Percentiles rank a stretch among this genome's conserved stretches.
These are phyloP conservation scores for Poliocrania exsul DNA, from an alignment of 2,797 vertebrate species.

Conservation along the genomic window DNA sequence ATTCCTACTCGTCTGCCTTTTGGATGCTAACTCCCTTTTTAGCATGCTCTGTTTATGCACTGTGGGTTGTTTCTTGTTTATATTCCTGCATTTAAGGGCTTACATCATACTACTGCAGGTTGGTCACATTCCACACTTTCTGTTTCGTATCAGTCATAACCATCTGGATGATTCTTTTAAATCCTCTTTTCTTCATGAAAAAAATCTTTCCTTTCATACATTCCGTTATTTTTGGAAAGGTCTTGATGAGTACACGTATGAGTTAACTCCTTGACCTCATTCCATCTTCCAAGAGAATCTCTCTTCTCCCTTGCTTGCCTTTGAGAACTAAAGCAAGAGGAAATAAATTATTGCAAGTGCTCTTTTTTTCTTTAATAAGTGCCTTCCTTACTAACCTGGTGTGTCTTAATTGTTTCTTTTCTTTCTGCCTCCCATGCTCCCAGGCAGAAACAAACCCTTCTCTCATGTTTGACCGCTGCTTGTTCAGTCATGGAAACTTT, in stretches of 20 bases:
- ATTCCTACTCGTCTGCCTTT: not conserved
- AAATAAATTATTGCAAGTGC: constrained; percentile 24
- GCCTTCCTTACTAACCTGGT: constrained; percentile 23
- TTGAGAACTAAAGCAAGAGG: constrained; percentile 19
- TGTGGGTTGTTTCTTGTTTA: not conserved
- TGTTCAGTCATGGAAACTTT: not conserved
- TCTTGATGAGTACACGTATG: not conserved
- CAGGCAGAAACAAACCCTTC: not conserved
- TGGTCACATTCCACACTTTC: not conserved
- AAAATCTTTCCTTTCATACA: not conserved
- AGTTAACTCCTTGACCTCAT: constrained; percentile 51
- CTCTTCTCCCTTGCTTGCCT: constrained; percentile 7
- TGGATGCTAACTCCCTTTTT: not conserved
- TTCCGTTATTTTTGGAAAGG: not conserved
- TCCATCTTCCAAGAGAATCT: constrained; percentile 17
- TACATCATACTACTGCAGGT: not conserved
- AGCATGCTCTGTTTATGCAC: not conserved
- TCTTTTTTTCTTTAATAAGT: constrained; percentile 20
- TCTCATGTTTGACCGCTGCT: not conserved
- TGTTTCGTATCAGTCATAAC: not conserved
- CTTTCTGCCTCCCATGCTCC: not conserved
- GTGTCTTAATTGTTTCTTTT: constrained; percentile 27
- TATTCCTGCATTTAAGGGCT: not conserved
- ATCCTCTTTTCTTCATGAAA: not conserved
- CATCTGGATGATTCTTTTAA: not conserved